Evolutionary conservation across 2,113 vertebrate genomes (phyloP), one percentile per base, ranked within the genome.

Genomic region (Corythaeola cristata): DNA sequence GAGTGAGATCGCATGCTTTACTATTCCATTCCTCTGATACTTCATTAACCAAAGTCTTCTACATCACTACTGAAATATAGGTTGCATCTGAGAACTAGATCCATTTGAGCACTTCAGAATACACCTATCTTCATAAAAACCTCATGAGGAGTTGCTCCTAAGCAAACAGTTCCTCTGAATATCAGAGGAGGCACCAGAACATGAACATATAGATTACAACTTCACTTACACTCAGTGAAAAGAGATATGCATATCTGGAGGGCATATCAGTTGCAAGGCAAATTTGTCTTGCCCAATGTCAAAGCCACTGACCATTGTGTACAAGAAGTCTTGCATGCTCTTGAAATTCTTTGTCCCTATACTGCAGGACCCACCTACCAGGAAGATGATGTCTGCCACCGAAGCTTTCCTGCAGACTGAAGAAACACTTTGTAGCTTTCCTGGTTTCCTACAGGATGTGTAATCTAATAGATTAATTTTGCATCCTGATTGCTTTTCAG

Each of bases 361-460:
- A 81, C 62, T 97, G 88, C 93, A 96, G 23, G 89, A 97, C 67
- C 75, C 49, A 58, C 97, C 97, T 59, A 98, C 92, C 35, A 98
- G 91, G 89, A 98, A 97, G 47, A 98, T 28, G 0, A 97, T 33
- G 19, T 97, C 97, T 79, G 94, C 97, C 49, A 96, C 21, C 16
- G 81, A 94, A 49, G 82, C 93, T 85, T 98, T 89, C 47, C 76
- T 97, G 83, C 97, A 97, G 37, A 90, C 96, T 98, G 67, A 56
- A 90, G 81, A 87, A 96, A 87, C 41, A 91, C 7, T 12, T 55
- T 55, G 13, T 28, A 67, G 74, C 15, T 58, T 84, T 67, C 8
- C 41, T 82, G 30, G 33, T 41, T 73, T 45, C 30, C 56, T 72
- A 56, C 37, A 49, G n/a, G 30, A 17, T 35, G 8, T 52, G 26